Conservation (phyloP, 2,797 vertebrate species). For the Ctenopoma kingsleyae region DNA sequence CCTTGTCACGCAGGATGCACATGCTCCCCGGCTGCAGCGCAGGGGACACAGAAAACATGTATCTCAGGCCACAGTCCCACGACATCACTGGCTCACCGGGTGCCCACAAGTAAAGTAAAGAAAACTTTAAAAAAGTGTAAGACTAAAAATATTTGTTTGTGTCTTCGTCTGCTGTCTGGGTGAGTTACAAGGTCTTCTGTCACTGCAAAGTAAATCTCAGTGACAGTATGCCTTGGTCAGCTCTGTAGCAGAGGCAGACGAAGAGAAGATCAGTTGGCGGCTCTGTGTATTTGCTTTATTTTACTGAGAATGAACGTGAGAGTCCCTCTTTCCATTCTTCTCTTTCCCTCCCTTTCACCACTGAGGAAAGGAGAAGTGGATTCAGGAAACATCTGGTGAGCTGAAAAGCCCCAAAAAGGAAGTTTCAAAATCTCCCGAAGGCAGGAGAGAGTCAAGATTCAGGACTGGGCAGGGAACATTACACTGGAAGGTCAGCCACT, state of each 20-base stretch:
- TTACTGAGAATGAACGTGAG: constrained; percentile 54
- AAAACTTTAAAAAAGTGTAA: constrained; percentile 22
- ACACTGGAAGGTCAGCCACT: constrained; percentile 65
- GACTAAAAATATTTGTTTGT: constrained; percentile 4
- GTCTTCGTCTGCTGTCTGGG: constrained; percentile 16
- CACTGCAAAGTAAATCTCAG: constrained; percentile 37
- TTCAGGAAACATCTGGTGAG: constrained; percentile 96
- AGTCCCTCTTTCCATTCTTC: constrained; percentile 44
- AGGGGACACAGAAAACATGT: constrained; percentile 92
- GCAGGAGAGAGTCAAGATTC: constrained; percentile 80
- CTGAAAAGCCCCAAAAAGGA: constrained; percentile 88
- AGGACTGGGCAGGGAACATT: constrained; percentile 49
- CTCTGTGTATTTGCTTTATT: constrained; percentile 35
- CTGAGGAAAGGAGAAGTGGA: constrained; percentile 75
- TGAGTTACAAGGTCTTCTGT: constrained; percentile 32
- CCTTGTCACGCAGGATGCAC: constrained; percentile 90
- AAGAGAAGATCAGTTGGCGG: constrained; percentile 37
- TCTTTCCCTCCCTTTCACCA: constrained; percentile 53
- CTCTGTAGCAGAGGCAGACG: constrained; percentile 10
- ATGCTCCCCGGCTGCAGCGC: constrained; percentile 89
- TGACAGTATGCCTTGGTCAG: constrained; percentile 13
- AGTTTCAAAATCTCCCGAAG: constrained; percentile 90
- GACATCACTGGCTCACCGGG: constrained; percentile 82
- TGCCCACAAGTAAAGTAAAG: constrained; percentile 30
- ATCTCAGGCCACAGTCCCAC: constrained; percentile 96